Conservation (phyloP, 1,140 invertebrate species). For the Homarus americanus region DNA sequence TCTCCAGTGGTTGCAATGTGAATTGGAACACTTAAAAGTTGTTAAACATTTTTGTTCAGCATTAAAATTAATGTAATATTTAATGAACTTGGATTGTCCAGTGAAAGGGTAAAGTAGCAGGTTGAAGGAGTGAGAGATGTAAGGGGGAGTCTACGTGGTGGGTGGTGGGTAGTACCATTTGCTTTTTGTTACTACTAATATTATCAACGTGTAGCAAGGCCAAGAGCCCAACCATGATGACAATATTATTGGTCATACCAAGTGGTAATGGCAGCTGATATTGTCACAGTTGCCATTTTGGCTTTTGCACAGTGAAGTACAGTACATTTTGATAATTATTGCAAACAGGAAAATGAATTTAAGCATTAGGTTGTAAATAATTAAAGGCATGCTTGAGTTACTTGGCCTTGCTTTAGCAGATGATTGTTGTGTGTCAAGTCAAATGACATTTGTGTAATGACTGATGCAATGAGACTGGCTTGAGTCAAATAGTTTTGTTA, state of each 20-base stretch:
- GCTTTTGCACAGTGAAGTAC: neutral
- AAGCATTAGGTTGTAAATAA: neutral
- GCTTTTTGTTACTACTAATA: constrained; percentile 70
- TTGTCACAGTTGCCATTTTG: neutral
- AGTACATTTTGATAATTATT: neutral
- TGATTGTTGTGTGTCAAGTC: constrained; percentile 57
- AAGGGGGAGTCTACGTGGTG: constrained; percentile 57
- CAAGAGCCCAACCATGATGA: constrained; percentile 38
- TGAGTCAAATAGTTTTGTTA: neutral
- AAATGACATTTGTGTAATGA: constrained; percentile 47
- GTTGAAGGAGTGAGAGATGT: constrained; percentile 45
- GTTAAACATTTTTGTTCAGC: too few relatives aligned
- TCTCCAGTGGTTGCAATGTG: too few relatives aligned
- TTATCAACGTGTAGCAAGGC: constrained; percentile 53
- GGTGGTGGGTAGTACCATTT: constrained; percentile 69
- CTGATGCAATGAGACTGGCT: constrained; percentile 59
- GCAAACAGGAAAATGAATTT: neutral
- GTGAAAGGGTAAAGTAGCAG: constrained; percentile 29
- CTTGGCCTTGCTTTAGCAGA: constrained; percentile 65
- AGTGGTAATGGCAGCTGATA: neutral
- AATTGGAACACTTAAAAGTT: too few relatives aligned
- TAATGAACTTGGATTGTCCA: neutral
- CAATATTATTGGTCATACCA: neutral
- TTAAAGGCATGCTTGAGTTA: constrained; percentile 31
- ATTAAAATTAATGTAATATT: neutral